A percentile compares a stretch with the other conserved stretches of the same genome.
Conservation (phyloP, 2,113 vertebrate genomes). For the Myodes glareolus region DNA sequence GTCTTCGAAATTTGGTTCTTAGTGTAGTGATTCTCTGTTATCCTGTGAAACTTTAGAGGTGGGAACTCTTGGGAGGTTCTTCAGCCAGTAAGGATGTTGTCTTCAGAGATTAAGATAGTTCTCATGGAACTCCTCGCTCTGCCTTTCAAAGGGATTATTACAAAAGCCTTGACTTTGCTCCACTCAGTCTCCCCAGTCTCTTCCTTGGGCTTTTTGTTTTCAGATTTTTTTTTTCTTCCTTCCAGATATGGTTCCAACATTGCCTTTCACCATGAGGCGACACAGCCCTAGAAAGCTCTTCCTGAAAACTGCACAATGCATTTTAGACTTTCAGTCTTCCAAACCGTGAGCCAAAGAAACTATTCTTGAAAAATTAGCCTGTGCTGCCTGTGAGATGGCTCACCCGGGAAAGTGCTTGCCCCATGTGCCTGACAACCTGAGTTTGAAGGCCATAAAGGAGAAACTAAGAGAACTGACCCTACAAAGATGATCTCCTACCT, state of each 20-base stretch:
- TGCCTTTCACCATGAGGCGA: background rate
- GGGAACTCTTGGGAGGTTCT: background rate
- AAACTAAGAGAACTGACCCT: background rate
- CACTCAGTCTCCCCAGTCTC: background rate
- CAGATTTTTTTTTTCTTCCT: background rate
- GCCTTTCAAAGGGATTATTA: background rate
- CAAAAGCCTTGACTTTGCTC: background rate
- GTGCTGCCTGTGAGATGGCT: background rate
- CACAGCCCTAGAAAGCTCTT: background rate
- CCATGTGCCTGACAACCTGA: background rate
- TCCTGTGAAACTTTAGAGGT: background rate
- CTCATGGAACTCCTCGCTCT: background rate
- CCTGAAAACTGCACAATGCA: background rate
- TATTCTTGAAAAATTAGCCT: background rate
- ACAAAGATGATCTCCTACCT: background rate
- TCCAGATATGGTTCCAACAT: background rate
- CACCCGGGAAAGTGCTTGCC: background rate
- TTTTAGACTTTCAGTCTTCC: background rate
- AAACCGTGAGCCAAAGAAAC: background rate
- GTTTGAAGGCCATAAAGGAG: background rate
- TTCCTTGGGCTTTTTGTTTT: background rate
- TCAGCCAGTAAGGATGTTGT: background rate
- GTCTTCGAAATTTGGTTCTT: background rate
- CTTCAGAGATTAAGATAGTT: background rate
- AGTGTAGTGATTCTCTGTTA: background rate